Evolutionary conservation across 2,888 invertebrate species (phyloP), one percentile per base, ranked within the genome.

Genomic region (Hirtodrosophila histrioides): DNA sequence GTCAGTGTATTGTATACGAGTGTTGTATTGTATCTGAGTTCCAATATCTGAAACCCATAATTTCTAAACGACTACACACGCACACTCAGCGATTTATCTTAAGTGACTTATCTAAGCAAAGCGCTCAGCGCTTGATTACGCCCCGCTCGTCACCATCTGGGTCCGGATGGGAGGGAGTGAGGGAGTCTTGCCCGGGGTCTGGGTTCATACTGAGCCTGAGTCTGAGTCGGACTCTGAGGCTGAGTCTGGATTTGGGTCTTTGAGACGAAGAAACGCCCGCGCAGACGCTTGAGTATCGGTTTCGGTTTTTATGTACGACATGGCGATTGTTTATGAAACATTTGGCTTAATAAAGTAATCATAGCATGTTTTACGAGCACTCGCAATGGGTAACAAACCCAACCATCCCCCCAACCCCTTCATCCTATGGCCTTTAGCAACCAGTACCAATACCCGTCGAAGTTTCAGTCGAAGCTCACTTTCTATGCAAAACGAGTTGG

Each of bases 291-390:
- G 45, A 81, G 75, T 85, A 85, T 85, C 87, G 63, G 44, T 57
- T 63, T 62, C 69, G 45, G 68, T 51, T 78, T 75, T 84, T 84
- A 84, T 84, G 76, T 81, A 76, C 85, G 81, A 78, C 82, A 74
- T 75, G 81, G 67, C 77, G 83, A 78, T 84, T 86, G 84, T 85
- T 85, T 85, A 85, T 85, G 87, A 85, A 85, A 85, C 80, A 85
- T 80, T 83, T 80, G 76, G 72, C 67, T 87, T 87, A 87, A 85
- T 85, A 85, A 85, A 85, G 85, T 86, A 85, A 85, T 85, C 87
- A 85, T 80, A 73, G 76, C 63, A 68, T 86, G 80, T 83, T 85
- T 85, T 85, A 85, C 70, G 85, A 78, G 75, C 85, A 72, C 78
- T 81, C 72, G 65, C 57, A 46, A 35, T 46, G 48, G 37, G 31